Base-by-base conservation (phyloP, 2,797 vertebrate genomes). In the Semaprochilodus insignis region DNA sequence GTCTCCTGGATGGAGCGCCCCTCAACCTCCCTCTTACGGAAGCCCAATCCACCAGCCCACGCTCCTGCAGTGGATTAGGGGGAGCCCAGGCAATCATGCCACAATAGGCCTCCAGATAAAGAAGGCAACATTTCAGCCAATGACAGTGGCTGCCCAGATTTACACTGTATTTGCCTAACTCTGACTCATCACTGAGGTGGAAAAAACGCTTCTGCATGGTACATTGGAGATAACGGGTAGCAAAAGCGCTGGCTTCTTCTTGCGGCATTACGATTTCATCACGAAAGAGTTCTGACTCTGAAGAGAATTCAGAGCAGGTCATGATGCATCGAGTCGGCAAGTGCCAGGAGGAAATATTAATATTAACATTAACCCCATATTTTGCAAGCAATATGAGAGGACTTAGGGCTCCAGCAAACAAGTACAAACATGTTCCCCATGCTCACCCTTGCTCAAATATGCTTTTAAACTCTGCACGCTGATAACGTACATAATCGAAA, bases 51-150 rank as follows among this genome's bases (percentile, higher is more conserved):
- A 83, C 84, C 73, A 83, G 81, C 83, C 83, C 73, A 76, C 80
- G 83, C 69, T 85, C 87, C 80, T 74, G 71, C 79, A 83, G 44
- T 27, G 74, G 85, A 86, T 89, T 85, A 85, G 51, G 72, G 78
- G 78, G 71, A 78, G 51, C 80, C 85, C 57, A 83, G 87, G 81
- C 72, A 57, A 40, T 86, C 27, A 55, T 77, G 71, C 83, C 70
- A 66, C 67, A 85, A 80, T 71, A 67, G 59, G 83, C 80, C 83
- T 34, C 40, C 79, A 87, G 82, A 90, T 90, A 86, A 83, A 85
- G 77, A 65, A 85, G 84, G 52, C 69, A 75, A 85, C 81, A 88
- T 82, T 78, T 87, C 88, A 85, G 78, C 80, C 77, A 86, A 76
- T 86, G 77, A 87, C 81, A 84, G 74, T 65, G 63, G 63, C 57